Conservation (phyloP, 2,113 vertebrate species). For the Ctenomys sociabilis region DNA sequence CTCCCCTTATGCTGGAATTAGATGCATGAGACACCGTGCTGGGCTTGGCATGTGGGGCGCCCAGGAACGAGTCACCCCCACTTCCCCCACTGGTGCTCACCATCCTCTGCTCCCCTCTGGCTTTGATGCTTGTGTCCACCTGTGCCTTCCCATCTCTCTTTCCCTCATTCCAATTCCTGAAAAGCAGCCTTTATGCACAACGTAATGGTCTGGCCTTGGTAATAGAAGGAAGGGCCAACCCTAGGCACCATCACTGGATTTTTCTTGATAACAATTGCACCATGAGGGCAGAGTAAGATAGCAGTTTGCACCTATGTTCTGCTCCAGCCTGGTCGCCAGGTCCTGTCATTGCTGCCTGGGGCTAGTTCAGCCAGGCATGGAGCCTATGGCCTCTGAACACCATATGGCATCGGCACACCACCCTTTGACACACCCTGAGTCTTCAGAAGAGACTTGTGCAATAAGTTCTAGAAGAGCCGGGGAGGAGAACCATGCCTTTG, state of each 20-base stretch:
- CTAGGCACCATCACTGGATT: not conserved
- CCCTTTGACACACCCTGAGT: not conserved
- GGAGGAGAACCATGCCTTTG: not conserved
- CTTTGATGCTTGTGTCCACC: not conserved
- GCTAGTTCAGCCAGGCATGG: not conserved
- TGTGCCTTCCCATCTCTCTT: not conserved
- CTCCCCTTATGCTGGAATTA: not conserved
- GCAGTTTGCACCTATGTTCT: not conserved
- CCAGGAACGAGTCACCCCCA: not conserved
- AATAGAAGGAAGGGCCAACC: not conserved
- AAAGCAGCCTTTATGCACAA: not conserved
- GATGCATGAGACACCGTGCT: too few relatives aligned
- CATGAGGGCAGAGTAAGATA: not conserved
- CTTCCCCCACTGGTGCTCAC: not conserved
- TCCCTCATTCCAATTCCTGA: not conserved
- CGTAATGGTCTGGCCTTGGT: not conserved
- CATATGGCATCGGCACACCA: not conserved
- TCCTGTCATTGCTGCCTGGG: not conserved
- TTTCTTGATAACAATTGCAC: not conserved
- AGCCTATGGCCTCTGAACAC: not conserved
- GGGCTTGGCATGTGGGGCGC: not conserved
- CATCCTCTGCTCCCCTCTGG: not conserved
- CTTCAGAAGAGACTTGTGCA: not conserved
- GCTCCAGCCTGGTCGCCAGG: not conserved
- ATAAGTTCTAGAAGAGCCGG: not conserved